Base-by-base conservation (phyloP, 2,888 invertebrate genomes). In the Drosophila hawaiiensis region DNA sequence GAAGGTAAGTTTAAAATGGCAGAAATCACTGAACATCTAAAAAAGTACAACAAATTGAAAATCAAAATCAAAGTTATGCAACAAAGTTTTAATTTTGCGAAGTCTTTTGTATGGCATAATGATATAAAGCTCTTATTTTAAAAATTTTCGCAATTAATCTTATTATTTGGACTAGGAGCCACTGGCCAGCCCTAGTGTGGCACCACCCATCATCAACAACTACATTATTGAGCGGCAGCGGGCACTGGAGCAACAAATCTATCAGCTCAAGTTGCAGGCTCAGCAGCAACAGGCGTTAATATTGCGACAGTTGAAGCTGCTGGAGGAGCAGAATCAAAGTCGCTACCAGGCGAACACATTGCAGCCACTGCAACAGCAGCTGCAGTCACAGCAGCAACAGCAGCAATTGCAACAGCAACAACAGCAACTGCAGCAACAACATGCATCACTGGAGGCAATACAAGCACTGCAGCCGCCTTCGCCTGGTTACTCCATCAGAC, bases 211-310 rank as follows among this genome's bases (percentile, higher is more conserved):
- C 60, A 88, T 91, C 6, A 93, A 91, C 63, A 91, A 87, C 68
- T 92, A 91, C 58, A 81, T 93, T 4, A 80, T 92, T 19, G 93
- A 93, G 88, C 96, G 96, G 69, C 96, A 97, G 89, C 94, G 95
- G 71, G 93, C 95, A 41, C 92, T 97, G 22, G 96, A 97, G 90
- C 95, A 96, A 77, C 96, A 97, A 91, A 94, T 97, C 58, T 94
- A 94, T 16, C 93, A 95, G 68, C 92, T 96, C 43, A 96, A 96
- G 86, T 92, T 95, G 62, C 96, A 96, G 85, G 96, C 96, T 80
- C 94, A 95, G 64, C 96, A 96, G 84, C 96, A 96, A 82, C 96
- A 96, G 89, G 96, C 96, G 62, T 95, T 95, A 77, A 94, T 96
- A 59, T 92, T 96, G 33, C 93, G 95, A 33, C 95, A 96, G 81